Evolutionary conservation across 1,140 invertebrate genomes (phyloP), one percentile per base, ranked within the genome.

Genomic region (Alviniconcha marisindica): DNA sequence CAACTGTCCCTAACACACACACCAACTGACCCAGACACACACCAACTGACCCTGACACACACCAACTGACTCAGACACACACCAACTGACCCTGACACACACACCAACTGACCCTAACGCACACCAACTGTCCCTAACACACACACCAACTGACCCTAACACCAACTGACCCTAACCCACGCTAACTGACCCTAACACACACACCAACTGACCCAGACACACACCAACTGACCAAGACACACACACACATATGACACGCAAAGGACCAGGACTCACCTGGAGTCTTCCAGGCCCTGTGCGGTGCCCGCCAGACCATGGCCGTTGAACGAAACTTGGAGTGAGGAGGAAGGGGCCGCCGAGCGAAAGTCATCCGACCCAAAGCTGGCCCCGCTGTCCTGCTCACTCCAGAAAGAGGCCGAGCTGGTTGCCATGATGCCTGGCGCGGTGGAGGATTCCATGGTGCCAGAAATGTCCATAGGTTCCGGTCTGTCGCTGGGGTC

Each of bases 251-350:
- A 18, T 18, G 28, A 71, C 5, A 21, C 36, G 42, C 15, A 38
- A 10, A 42, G 10, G 14, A 28, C 21, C 36, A 76, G 4, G 3
- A 12, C 88, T 86, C 79, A 88, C 88, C 88, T 89, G 74, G 88
- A 86, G 83, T 89, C 88, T 76, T 87, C 76, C 4, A 89, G 82
- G 77, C 83, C 88, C 10, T 80, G 74, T 28, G 54, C 40, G 42
- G 36, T 31, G 42, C 28, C 44, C 44, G 21, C 28, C 28, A 51
- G 71, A 24, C 54, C 80, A 63, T 83, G 82, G 38, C 84, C 78
- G 81, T 80, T 83, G 51, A 83, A 56, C 24, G 69, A 77, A 28
- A 81, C 66, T 69, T 73, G 56, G 24, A 63, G 38, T 54, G 33
- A 21, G 21, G 31, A 28, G 54, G 69, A 48, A 51, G 81, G 73